Base-by-base conservation (phyloP, 1,140 invertebrate genomes). In the Matsumurasca onukii region DNA sequence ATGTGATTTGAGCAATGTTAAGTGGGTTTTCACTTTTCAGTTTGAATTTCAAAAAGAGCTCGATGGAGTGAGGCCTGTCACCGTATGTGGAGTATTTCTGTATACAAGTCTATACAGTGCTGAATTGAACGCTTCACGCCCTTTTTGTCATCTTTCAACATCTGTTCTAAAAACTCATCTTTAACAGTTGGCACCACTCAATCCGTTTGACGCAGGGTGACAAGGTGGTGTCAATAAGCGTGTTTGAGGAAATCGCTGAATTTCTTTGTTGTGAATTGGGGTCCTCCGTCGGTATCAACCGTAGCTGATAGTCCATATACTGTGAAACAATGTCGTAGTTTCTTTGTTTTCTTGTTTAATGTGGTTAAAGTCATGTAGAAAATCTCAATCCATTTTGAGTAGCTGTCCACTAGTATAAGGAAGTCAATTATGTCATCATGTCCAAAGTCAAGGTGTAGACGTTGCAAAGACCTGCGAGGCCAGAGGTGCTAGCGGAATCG, bases 381-480 rank as follows among this genome's bases (percentile, higher is more conserved):
- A n/a, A 81, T 73, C 65, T 82, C 78, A n/a, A 73, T 71, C 78
- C 79, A 82, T 67, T 80, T 82, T 0, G 77, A 76, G 68, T 73
- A 70, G 5, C 78, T 73, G 69, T 82, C 80, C 9, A 73, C 45
- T 5, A 71, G 15, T 27, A 71, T 29, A 22, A 71, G 55, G 45
- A 71, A 69, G n/a, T n/a, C n/a, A n/a, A n/a, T n/a, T n/a, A n/a
- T n/a, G n/a, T n/a, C n/a, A n/a, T n/a, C n/a, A n/a, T 57, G 51
- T 15, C 51, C 57, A 25, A 65, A 48, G 51, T 70, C 49, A 12
- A 51, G 5, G n/a, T 51, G 49, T 20, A 51, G n/a, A 9, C 49
- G n/a, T 51, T 51, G 5, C 49, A 17, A 51, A 5, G 5, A 20
- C 3, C 24, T 17, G 24, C 5, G n/a, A 51, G 51, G 5, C 29